Evolutionary conservation across 2,888 invertebrate species (phyloP), one percentile per base, ranked within the genome.

Genomic region (Cylindroiulus punctatus): DNA sequence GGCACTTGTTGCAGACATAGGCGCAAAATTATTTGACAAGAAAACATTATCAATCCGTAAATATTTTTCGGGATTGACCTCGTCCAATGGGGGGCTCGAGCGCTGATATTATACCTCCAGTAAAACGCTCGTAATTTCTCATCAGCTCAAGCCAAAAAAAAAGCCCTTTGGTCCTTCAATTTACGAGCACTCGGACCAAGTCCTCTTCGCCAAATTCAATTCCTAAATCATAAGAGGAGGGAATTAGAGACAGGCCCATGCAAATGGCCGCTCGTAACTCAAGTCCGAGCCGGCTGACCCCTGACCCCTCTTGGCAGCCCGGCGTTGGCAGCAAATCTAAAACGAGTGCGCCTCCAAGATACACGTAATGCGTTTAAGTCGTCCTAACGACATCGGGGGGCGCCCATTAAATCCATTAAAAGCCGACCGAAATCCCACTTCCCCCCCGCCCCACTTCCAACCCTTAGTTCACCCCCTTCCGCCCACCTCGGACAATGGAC

Each of bases 171-270:
- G n/a, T n/a, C 52, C 52, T 52, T n/a, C 5, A n/a, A n/a, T 52
- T 52, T 52, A 52, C 52, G 52, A 52, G 19, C 47, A 47, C 47
- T 47, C 47, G 47, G 14, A 14, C 47, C 17, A 47, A 47, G 14
- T 19, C 47, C 47, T 47, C 47, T 47, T 47, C 47, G 47, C 47
- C 47, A 47, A 47, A 47, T 47, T 47, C 47, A 47, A 52, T 52
- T 17, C 52, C 52, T 52, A 52, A 52, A 52, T 52, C 52, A 52
- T 19, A 52, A 52, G 52, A 52, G 36, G 52, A n/a, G 5, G 52
- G 52, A 52, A 52, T 52, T 52, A 52, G 52, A 52, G 52, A 52
- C 52, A 52, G 52, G n/a, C 52, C n/a, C n/a, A n/a, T n/a, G n/a
- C n/a, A n/a, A n/a, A 52, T 19, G 52, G 52, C n/a, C 52, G 52